phyloP scores from a whole-genome alignment of 2,797 vertebrate species.

The Phrynocephalus guinanensis region DNA sequence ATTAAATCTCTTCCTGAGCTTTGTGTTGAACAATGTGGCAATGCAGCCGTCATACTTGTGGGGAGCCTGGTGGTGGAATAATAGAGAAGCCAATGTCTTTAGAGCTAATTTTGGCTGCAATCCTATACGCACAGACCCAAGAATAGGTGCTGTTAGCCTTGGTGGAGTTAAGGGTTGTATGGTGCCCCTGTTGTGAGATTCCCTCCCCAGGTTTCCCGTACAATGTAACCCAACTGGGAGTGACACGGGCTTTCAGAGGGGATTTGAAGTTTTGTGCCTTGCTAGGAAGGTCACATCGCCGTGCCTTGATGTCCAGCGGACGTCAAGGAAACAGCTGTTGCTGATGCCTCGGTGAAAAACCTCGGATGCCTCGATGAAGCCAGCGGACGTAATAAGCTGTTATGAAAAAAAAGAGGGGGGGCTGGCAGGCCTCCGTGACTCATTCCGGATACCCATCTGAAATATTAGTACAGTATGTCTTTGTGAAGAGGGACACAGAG shows the following conservation, averaged over 20 bases:
- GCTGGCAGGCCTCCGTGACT: background rate
- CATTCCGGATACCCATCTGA: background rate
- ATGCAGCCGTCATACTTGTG: background rate
- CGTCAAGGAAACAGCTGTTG: constrained; percentile 22
- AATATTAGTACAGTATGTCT: background rate
- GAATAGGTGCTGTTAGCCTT: background rate
- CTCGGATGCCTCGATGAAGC: background rate
- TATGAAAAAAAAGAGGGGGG: background rate
- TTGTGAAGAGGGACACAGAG: background rate
- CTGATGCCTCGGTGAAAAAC: constrained; percentile 2
- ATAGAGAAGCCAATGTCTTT: background rate
- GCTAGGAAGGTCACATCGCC: constrained; percentile 10
- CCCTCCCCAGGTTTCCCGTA: background rate
- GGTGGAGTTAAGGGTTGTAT: background rate
- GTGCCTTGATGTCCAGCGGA: background rate
- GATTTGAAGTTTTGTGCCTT: background rate
- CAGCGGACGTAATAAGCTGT: background rate
- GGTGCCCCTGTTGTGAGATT: background rate
- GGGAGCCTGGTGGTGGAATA: background rate
- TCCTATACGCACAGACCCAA: background rate
- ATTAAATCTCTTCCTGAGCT: background rate
- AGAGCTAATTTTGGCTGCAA: background rate
- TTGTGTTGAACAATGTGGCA: background rate
- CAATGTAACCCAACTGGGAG: background rate
- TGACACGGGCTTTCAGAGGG: background rate